These are phyloP conservation scores for Lithosia quadra DNA, from an alignment of 2,888 invertebrate species.

Conservation along the genomic window DNA sequence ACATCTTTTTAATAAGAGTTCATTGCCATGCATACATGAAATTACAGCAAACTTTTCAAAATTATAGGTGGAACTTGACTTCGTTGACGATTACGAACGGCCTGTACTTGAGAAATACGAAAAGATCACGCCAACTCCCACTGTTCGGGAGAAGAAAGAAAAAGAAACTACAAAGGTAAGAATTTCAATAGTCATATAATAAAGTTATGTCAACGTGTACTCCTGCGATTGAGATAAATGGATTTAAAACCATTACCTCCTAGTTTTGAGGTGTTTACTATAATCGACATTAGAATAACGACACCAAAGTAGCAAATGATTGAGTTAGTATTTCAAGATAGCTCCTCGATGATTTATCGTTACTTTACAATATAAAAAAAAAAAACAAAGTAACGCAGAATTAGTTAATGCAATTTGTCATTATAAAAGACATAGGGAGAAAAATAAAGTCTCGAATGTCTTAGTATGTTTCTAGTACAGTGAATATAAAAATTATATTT, in stretches of 20 bases:
- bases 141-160: constrained; percentile 78
- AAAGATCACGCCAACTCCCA: constrained; percentile 84
- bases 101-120: constrained; percentile 91
- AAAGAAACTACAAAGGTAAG: constrained; percentile 75
- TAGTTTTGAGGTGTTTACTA: background rate
- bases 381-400: background rate
- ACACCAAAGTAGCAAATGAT: too few relatives aligned
- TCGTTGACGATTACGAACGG: constrained; percentile 91
- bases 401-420: background rate
- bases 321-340: too few relatives aligned
- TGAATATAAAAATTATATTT: constrained; percentile 32
- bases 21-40: background rate
- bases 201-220: background rate
- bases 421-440: background rate
- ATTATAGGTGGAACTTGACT: constrained; percentile 80
- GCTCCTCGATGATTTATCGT: too few relatives aligned
- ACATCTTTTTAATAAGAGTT: too few relatives aligned
- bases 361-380: too few relatives aligned
- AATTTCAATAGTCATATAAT: background rate
- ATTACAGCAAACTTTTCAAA: constrained; percentile 18
- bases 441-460: background rate
- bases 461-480: background rate
- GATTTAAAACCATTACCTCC: background rate
- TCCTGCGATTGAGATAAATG: too few relatives aligned
- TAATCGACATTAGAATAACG: too few relatives aligned